Conservation (phyloP, 2,888 invertebrate genomes). For the Liodrosophila aerea region DNA sequence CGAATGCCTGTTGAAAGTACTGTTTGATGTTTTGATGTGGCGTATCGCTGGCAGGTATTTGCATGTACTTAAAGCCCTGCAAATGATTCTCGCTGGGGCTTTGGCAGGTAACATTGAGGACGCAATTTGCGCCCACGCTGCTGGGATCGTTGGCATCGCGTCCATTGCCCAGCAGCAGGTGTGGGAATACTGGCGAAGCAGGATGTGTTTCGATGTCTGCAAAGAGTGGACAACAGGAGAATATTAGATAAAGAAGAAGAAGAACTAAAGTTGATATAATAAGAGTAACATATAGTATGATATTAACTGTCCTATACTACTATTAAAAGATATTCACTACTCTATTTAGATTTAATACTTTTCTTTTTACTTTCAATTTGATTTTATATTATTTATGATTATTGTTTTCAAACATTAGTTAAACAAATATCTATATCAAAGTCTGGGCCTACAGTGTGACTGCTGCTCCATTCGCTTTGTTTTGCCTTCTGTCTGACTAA, state of each 20-base stretch:
- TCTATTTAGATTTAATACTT: too few relatives aligned
- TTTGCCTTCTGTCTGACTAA: slow-evolving; percentile 18
- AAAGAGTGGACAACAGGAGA: slow-evolving; percentile 22
- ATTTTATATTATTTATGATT: too few relatives aligned
- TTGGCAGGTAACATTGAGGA: slow-evolving; percentile 91
- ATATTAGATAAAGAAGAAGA: neutral
- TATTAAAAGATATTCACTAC: too few relatives aligned
- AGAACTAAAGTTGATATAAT: too few relatives aligned
- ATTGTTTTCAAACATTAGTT: slow-evolving; percentile 8
- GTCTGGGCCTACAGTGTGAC: too few relatives aligned
- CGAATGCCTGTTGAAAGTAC: slow-evolving; percentile 93
- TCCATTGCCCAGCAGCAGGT: slow-evolving; percentile 91
- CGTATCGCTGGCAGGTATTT: slow-evolving; percentile 92
- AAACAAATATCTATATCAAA: neutral
- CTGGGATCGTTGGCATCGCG: slow-evolving; percentile 89
- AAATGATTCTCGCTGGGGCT: slow-evolving; percentile 86
- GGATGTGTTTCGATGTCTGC: slow-evolving; percentile 89
- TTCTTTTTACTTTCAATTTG: too few relatives aligned
- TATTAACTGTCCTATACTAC: too few relatives aligned
- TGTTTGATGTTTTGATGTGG: slow-evolving; percentile 93
- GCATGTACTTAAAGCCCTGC: slow-evolving; percentile 88
- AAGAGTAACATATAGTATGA: neutral
- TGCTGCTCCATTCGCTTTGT: slow-evolving; percentile 31
- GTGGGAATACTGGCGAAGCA: slow-evolving; percentile 90
- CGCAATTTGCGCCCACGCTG: slow-evolving; percentile 89